These are phyloP conservation scores for Drosophila pandora DNA, from an alignment of 1,140 invertebrate species.

Conservation along the genomic window DNA sequence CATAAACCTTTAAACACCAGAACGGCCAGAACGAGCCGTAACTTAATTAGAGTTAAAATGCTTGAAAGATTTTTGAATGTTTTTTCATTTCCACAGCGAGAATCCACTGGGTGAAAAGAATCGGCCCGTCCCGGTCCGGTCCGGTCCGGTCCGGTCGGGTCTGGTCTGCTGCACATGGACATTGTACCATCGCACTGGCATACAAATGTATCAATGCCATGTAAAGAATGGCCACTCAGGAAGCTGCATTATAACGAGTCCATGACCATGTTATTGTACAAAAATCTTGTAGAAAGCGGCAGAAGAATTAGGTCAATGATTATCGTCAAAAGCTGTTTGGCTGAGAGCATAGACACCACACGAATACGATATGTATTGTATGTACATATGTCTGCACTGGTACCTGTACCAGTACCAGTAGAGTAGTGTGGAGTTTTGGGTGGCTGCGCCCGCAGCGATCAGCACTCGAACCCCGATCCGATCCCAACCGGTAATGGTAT, in stretches of 20 bases:
- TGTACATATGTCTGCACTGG: no score
- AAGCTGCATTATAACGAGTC: slow-evolving; percentile 57
- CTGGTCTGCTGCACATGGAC: slow-evolving; percentile 45
- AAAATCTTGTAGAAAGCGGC: slow-evolving; percentile 59
- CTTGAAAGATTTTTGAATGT: slow-evolving; percentile 39
- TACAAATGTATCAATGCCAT: slow-evolving; percentile 33
- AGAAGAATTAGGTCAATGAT: slow-evolving; percentile 62
- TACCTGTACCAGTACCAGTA: no score
- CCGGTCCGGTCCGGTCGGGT: slow-evolving; percentile 4
- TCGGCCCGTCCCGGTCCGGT: slow-evolving; percentile 11
- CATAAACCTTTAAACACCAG: slow-evolving; percentile 16
- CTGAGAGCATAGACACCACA: slow-evolving; percentile 37
- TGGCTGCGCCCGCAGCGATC: slow-evolving; percentile 42
- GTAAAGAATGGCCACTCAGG: slow-evolving; percentile 47
- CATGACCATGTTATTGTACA: slow-evolving; percentile 61
- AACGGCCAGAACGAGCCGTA: slow-evolving; percentile 26
- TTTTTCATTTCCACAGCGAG: slow-evolving; percentile 18
- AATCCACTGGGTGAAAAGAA: slow-evolving; percentile 4
- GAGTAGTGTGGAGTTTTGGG: slow-evolving; percentile 4
- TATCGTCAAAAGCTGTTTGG: slow-evolving; percentile 56
- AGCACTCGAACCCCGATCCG: slow-evolving; percentile 24
- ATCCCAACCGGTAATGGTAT: slow-evolving; percentile 34
- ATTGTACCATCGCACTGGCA: slow-evolving; percentile 5
- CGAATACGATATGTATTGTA: background rate
- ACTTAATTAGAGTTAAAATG: slow-evolving; percentile 45